Evolutionary conservation across 2,888 invertebrate species (phyloP), one percentile per base, ranked within the genome.

Genomic region (Melanostoma mellinum): DNA sequence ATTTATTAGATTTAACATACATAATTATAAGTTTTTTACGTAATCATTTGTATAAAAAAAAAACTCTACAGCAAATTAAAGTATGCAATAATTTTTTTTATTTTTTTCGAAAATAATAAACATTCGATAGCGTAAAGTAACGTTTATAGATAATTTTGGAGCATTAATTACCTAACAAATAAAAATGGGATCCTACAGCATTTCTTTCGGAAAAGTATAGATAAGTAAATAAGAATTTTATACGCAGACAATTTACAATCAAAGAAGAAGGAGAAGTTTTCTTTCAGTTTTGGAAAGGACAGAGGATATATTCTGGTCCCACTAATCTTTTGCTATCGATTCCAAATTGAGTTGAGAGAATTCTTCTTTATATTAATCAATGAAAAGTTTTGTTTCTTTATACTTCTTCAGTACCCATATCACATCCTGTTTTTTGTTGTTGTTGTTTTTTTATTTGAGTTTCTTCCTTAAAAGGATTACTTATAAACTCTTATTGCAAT

Each of bases 331-430:
- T 67, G 67, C 75, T 71, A 84, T 74, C 79, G 84, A 84, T 79
- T 84, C 79, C 71, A 84, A 84, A 79, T 84, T 84, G 84, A 84
- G 79, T 79, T 84, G 79, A 79, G 56, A 48, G 65, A 72, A 78
- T 60, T 10, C 53, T 46, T 52, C 32, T 68, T 61, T n/a, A 36
- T 42, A 73, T 68, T 67, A 68, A 79, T 63, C 48, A 69, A 75
- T 55, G 35, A n/a, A 60, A 55, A 61, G 30, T 50, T 75, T 68
- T 63, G 33, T 69, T 50, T 52, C 38, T 40, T 61, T 30, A 44
- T 8, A 6, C 20, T 42, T 20, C 36, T 9, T 55, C 4, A 40
- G 42, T 40, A 40, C 58, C 58, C 58, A n/a, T 42, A 58, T 58
- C 32, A 30, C n/a, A 6, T 32, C 20, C 35, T 20, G 33, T 35